Base-by-base conservation (phyloP, 2,113 vertebrate species). In the Alosa alosa region DNA sequence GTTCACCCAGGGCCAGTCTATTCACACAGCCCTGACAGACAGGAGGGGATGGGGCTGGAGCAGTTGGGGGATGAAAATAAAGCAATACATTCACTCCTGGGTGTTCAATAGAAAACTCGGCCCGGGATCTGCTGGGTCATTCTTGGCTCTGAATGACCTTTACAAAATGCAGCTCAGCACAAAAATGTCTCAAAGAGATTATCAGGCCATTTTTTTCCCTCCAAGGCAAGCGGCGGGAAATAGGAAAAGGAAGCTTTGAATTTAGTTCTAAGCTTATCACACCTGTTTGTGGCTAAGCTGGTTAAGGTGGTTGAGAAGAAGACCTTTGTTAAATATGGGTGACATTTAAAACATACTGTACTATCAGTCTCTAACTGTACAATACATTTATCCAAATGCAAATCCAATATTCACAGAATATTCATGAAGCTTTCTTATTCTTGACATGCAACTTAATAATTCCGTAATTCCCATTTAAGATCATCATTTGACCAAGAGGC, bases 61-160 rank as follows among this genome's bases (percentile, higher is more conserved):
- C 15, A 50, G 64, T 55, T 41, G 1, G n/a, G 75, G 50, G 85
- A 82, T 87, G 91, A 90, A 92, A 90, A 86, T 83, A 86, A 86
- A 89, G 86, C 86, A 87, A 87, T 89, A 88, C 84, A 75, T 93
- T 92, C 91, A 84, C 52, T 82, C 36, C 8, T 46, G 44, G 55
- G 86, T 72, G 81, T 87, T 91, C 86, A 89, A 88, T 89, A 89
- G 10, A 36, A 91, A 55, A 81, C 60, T 46, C 31, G 46, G 36
- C 60, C 82, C 47, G 7, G 81, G 86, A 57, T 20, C 81, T 52
- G 52, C 81, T 84, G 85, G 86, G 75, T 81, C 52, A 86, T 89
- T 90, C 86, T 87, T 89, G 85, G 87, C 88, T 82, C n/a, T 86
- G 82, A 60, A 68, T 92, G 91, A 93, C 93, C 93, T 93, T 94